Conservation (phyloP, 2,888 invertebrate species). For the Tenthredo scrophulariae region DNA sequence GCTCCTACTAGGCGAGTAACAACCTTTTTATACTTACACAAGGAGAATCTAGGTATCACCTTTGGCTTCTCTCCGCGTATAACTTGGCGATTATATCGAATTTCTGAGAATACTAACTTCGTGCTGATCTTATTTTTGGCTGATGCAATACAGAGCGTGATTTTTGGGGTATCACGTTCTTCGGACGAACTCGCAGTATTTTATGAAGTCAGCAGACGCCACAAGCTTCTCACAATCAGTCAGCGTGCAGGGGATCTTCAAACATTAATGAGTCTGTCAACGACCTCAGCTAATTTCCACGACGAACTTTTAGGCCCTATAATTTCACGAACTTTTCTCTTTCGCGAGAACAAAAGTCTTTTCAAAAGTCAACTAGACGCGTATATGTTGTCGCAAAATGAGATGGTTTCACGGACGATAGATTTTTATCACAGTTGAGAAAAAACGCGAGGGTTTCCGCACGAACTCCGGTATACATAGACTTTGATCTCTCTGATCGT, state of each 20-base stretch:
- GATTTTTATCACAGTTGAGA: constrained; percentile 27
- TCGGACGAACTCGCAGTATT: neutral
- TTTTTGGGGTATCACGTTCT: constrained; percentile 11
- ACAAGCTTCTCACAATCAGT: neutral
- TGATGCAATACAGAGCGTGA: constrained; percentile 10
- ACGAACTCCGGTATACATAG: neutral
- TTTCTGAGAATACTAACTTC: neutral
- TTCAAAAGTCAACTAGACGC: constrained; percentile 21
- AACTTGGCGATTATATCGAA: constrained; percentile 29
- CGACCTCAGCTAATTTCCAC: constrained; percentile 46
- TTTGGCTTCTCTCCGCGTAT: neutral
- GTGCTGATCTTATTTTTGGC: neutral
- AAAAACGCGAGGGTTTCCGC: neutral
- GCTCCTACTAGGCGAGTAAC: neutral
- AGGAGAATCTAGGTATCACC: neutral
- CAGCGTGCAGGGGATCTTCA: neutral
- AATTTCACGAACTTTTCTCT: constrained; percentile 26
- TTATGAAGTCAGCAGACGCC: neutral
- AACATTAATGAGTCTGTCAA: constrained; percentile 48
- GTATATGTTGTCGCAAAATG: neutral
- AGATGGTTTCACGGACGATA: constrained; percentile 35
- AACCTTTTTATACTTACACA: neutral
- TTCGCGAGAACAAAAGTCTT: constrained; percentile 27
- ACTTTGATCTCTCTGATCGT: neutral
- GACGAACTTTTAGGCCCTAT: constrained; percentile 25